These are phyloP conservation scores for Erpobdella octoculata DNA, from an alignment of 2,888 invertebrate genomes.

Conservation along the genomic window DNA sequence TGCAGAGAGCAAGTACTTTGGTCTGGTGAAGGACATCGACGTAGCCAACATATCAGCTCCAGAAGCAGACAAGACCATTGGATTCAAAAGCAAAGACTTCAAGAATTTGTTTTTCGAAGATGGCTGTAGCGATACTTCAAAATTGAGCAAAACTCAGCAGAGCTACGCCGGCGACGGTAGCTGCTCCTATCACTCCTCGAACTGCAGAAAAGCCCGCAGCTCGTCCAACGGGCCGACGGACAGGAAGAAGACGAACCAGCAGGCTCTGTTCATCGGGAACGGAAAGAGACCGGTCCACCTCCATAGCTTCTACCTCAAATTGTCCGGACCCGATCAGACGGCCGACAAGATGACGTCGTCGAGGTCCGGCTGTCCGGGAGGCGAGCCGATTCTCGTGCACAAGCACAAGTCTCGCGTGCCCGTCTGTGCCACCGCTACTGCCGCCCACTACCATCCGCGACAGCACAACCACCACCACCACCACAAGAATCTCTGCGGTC, in stretches of 20 bases:
- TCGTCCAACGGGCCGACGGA: constrained; percentile 8
- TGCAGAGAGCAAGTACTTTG: constrained; percentile 40
- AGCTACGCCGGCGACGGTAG: not conserved
- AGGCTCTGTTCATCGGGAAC: not conserved
- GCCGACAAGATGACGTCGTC: not conserved
- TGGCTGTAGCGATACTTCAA: not conserved
- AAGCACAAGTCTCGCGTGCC: constrained; percentile 6
- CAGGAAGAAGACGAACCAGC: not conserved
- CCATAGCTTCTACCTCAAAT: constrained; percentile 2
- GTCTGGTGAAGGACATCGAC: constrained; percentile 49
- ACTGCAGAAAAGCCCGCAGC: constrained; percentile 1
- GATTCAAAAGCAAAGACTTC: constrained; percentile 42
- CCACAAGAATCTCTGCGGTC: constrained; percentile 6
- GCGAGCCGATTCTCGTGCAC: not conserved
- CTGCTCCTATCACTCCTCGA: not conserved
- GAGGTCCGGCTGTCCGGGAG: not conserved
- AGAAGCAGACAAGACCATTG: constrained; percentile 46
- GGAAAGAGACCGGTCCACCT: not conserved
- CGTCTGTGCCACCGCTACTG: constrained; percentile 4
- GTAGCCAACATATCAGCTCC: constrained; percentile 44
- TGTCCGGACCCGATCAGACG: not conserved
- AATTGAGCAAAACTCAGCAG: not conserved
- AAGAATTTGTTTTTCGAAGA: constrained; percentile 34
- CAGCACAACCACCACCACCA: constrained; percentile 7
- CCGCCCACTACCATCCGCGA: constrained; percentile 6